Conservation (phyloP, 2,113 vertebrate genomes). For the Passer montanus region DNA sequence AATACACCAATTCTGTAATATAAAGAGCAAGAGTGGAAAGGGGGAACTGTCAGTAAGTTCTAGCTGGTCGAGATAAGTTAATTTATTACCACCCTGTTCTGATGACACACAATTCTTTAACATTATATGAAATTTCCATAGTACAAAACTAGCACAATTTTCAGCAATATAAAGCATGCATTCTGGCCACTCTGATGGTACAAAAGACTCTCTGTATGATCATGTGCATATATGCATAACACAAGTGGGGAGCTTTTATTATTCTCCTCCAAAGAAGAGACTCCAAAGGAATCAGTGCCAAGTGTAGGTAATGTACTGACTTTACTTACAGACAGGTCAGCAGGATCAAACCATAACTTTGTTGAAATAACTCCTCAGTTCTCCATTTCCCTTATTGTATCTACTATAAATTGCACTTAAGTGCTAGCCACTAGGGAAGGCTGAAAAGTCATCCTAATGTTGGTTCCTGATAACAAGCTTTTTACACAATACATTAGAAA, state of each 20-base stretch:
- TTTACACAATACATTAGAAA: background rate
- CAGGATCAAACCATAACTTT: background rate
- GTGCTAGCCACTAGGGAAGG: background rate
- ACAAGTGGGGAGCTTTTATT: background rate
- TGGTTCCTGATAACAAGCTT: background rate
- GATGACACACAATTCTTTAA: background rate
- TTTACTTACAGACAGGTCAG: background rate
- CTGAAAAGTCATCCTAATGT: background rate
- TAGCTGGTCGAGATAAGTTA: background rate
- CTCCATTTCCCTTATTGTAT: background rate
- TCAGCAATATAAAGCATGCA: background rate
- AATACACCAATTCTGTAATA: background rate
- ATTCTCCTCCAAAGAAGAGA: background rate
- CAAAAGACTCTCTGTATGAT: background rate
- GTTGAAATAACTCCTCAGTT: background rate
- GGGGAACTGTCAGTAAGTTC: background rate
- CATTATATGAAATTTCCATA: background rate
- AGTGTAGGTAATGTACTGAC: background rate
- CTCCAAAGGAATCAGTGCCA: background rate
- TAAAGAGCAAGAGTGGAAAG: background rate
- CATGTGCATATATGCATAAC: background rate
- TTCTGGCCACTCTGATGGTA: background rate
- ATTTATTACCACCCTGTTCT: background rate
- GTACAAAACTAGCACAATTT: background rate
- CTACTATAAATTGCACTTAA: background rate